Percentiles rank a stretch among this genome's conserved stretches.
Conservation (phyloP, 2,888 invertebrate genomes). For the Metacarcinus magister region DNA sequence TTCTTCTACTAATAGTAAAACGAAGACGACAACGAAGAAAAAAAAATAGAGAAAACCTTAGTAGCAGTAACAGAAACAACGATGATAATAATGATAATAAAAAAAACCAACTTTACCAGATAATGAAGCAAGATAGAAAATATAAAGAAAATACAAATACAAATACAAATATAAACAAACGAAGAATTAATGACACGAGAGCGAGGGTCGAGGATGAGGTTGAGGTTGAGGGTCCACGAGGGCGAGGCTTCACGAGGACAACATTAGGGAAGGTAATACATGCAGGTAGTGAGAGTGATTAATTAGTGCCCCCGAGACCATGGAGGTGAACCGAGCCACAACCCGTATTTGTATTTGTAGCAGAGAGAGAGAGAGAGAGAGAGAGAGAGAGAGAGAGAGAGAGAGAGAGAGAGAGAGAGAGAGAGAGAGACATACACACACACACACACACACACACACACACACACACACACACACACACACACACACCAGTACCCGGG, state of each 20-base stretch:
- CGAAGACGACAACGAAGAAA: neutral
- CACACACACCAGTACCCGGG: neutral
- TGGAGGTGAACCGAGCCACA: neutral
- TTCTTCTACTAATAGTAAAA: neutral
- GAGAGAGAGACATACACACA: slow-evolving; percentile 13
- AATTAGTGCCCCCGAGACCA: neutral
- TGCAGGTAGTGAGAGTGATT: neutral
- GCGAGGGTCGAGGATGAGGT: neutral
- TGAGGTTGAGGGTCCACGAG: too few species aligned
- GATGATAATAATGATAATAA: too few species aligned
- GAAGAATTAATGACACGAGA: neutral
- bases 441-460: slow-evolving; percentile 26
- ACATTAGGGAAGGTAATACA: neutral
- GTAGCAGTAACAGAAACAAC: too few species aligned
- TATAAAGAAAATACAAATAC: too few species aligned
- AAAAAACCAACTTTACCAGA: too few species aligned
- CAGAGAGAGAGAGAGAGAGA: too few species aligned
- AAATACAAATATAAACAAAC: too few species aligned
- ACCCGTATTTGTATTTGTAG: neutral
- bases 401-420: slow-evolving; percentile 16
- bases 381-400: neutral
- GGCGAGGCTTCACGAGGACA: neutral
- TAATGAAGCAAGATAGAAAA: too few species aligned
- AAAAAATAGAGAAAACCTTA: neutral
- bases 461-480: slow-evolving; percentile 26